Percentiles rank a stretch among this genome's conserved stretches.
These are phyloP conservation scores for Corynorhinus townsendii DNA, from an alignment of 2,113 vertebrate species.

Conservation along the genomic window DNA sequence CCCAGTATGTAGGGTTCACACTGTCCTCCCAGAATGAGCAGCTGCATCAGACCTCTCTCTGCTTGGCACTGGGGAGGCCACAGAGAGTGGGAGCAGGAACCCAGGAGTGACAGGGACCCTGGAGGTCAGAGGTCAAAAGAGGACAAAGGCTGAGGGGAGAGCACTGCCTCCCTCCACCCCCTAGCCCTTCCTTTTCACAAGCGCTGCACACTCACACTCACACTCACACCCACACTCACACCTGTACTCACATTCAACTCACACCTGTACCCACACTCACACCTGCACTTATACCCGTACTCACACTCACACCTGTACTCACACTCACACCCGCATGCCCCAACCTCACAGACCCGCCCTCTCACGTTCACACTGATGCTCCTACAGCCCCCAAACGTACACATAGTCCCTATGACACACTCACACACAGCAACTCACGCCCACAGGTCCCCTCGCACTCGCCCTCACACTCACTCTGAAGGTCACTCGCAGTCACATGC, in stretches of 20 bases:
- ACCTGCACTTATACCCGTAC: too few species aligned
- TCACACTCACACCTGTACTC: background rate
- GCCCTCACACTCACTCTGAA: background rate
- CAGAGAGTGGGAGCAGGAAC: rapidly evolving
- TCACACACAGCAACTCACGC: background rate
- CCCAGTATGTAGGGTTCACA: rapidly evolving
- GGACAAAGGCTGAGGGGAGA: background rate
- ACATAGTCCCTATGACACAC: background rate
- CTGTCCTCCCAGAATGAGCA: background rate
- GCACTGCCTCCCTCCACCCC: background rate
- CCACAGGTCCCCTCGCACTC: background rate
- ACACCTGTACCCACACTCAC: too few species aligned
- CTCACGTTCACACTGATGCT: rapidly evolving
- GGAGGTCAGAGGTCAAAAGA: background rate
- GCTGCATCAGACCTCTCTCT: background rate
- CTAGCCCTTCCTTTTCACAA: background rate
- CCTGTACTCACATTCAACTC: too few species aligned
- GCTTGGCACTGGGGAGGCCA: background rate
- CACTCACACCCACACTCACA: too few species aligned
- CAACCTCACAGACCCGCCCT: rapidly evolving
- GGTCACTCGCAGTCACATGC: background rate
- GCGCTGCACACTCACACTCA: background rate
- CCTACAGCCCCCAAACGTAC: background rate
- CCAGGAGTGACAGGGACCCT: background rate
- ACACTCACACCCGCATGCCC: background rate